Conservation (phyloP, 2,113 vertebrate species). For the Takifugu flavidus region DNA sequence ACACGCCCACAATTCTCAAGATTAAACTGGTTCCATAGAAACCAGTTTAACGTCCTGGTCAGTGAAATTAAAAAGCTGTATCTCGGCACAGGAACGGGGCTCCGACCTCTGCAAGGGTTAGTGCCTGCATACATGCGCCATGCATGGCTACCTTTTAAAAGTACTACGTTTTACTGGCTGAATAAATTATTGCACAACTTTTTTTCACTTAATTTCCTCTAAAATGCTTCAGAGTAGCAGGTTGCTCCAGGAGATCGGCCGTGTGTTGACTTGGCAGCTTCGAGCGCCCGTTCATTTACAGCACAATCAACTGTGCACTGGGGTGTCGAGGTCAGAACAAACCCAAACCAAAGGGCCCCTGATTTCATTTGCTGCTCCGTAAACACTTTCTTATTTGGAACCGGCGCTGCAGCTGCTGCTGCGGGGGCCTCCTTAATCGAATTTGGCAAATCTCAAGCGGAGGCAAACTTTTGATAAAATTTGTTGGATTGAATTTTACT, state of each 20-base stretch:
- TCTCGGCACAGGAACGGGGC: too few species aligned
- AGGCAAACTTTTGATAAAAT: slow-evolving; percentile 36
- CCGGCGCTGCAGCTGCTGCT: slow-evolving; percentile 39
- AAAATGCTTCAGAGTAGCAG: slow-evolving; percentile 15
- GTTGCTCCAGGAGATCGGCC: slow-evolving; percentile 18
- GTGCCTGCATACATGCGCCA: too few species aligned
- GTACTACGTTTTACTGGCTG: too few species aligned
- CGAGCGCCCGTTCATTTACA: slow-evolving; percentile 62
- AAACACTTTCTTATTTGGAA: slow-evolving; percentile 70
- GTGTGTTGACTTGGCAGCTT: slow-evolving; percentile 8
- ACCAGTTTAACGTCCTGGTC: too few species aligned
- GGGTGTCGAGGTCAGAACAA: slow-evolving; percentile 55
- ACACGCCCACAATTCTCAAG: too few species aligned
- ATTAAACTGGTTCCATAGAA: too few species aligned
- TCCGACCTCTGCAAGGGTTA: too few species aligned
- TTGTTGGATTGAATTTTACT: slow-evolving; percentile 35
- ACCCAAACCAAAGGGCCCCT: slow-evolving; percentile 59
- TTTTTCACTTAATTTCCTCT: neutral
- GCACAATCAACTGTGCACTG: slow-evolving; percentile 54
- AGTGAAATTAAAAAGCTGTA: too few species aligned
- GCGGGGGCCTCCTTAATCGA: slow-evolving; percentile 58
- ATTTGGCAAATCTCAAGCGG: slow-evolving; percentile 62
- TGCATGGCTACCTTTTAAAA: too few species aligned
- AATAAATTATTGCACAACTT: too few species aligned
- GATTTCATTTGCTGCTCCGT: slow-evolving; percentile 74